Conservation (phyloP, 1,140 invertebrate genomes). For the Panagrolaimus sp. region DNA sequence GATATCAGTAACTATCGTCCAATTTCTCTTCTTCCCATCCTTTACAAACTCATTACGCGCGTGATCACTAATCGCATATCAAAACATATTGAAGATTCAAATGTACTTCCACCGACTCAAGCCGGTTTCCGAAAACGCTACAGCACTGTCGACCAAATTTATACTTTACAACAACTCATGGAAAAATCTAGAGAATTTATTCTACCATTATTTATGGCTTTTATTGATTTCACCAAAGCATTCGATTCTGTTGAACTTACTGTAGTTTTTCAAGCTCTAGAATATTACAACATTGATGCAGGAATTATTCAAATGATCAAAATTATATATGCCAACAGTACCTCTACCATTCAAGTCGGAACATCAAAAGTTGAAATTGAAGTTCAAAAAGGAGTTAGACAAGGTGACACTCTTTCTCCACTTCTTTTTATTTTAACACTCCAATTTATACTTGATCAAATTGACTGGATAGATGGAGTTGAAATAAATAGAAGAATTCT, state of each 20-base stretch:
- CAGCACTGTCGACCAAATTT: conserved; percentile 29
- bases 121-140: conserved; percentile 29
- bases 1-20: neutral
- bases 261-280: conserved; percentile 26
- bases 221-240: too few species aligned
- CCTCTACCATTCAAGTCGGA: neutral
- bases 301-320: too few species aligned
- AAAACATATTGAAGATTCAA: conserved; percentile 13
- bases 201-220: too few species aligned
- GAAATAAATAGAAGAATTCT: conserved; percentile 16
- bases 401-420: conserved; percentile 35
- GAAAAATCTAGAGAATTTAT: too few species aligned
- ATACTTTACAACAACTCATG: conserved; percentile 7
- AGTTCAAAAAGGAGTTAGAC: conserved; percentile 22
- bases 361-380: conserved; percentile 4
- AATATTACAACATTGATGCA: conserved; percentile 18
- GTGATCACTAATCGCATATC: too few species aligned
- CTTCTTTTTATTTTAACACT: conserved; percentile 23
- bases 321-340: conserved; percentile 18
- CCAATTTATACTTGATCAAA: neutral
- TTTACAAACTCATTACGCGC: conserved; percentile 8
- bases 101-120: conserved; percentile 24
- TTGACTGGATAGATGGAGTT: conserved; percentile 28
- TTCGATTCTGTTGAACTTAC: conserved; percentile 22
- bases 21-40: neutral